phyloP scores from a whole-genome alignment of 2,888 invertebrate species.

The Heliconius charithonia region DNA sequence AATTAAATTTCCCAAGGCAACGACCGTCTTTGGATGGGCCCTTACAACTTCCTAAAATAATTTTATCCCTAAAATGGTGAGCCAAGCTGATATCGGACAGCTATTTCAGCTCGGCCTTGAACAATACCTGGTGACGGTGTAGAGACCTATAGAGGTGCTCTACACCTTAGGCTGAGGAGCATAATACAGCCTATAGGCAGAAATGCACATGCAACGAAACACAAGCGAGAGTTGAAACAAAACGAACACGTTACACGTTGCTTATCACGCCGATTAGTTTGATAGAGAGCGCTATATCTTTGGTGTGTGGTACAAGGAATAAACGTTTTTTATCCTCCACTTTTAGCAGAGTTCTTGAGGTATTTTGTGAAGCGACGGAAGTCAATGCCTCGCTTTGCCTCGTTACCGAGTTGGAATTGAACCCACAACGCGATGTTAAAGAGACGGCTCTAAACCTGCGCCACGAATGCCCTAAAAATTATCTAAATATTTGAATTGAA shows the following conservation, averaged over 20 bases:
- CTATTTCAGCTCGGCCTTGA: neutral
- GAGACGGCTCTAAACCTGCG: no score
- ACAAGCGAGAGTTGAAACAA: constrained; percentile 17
- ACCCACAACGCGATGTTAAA: no score
- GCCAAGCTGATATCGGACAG: neutral
- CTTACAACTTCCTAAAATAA: neutral
- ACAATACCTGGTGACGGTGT: neutral
- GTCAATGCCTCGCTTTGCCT: no score
- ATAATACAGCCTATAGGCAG: neutral
- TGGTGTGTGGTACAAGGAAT: constrained; percentile 54
- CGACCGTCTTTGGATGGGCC: neutral
- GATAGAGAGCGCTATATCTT: constrained; percentile 44
- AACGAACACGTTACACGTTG: constrained; percentile 49
- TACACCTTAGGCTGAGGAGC: neutral
- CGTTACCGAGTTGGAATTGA: no score
- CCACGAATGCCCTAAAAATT: no score
- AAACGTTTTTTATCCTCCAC: neutral
- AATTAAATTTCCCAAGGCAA: no score
- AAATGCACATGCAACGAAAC: constrained; percentile 28
- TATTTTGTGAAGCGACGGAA: no score
- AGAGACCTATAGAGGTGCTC: neutral
- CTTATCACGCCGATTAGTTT: constrained; percentile 70
- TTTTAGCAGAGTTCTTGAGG: no score
- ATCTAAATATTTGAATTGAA: no score
- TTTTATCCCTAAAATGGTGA: neutral